phyloP scores from a whole-genome alignment of 2,888 invertebrate genomes.

The Torymus auratus region DNA sequence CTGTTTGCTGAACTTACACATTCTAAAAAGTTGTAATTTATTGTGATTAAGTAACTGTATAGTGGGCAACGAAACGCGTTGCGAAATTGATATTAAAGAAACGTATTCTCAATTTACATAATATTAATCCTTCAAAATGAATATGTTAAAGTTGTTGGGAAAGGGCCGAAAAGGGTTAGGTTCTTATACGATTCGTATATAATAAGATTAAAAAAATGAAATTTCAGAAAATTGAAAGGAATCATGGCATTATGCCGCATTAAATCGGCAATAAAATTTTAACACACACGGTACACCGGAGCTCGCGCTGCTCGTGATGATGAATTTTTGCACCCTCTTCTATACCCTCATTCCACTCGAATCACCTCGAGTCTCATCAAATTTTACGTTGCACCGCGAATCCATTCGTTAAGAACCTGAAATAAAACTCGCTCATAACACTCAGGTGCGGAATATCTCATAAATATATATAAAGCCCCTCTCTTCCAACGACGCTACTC shows the following conservation, averaged over 20 bases:
- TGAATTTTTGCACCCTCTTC: conserved; percentile 24
- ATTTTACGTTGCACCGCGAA: conserved; percentile 34
- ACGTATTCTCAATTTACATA: too few relatives aligned
- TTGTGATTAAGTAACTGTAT: too few relatives aligned
- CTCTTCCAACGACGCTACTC: too few relatives aligned
- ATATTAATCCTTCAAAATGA: too few relatives aligned
- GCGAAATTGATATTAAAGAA: too few relatives aligned
- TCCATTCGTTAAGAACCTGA: conserved; percentile 20
- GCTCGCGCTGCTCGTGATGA: conserved; percentile 38
- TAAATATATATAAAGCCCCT: conserved; percentile 27
- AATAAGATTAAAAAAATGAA: conserved; percentile 19
- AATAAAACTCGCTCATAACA: conserved; percentile 43
- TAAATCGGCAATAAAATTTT: conserved; percentile 48
- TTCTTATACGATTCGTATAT: neutral
- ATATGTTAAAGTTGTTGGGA: too few relatives aligned
- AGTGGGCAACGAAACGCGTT: too few relatives aligned
- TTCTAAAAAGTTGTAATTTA: too few relatives aligned
- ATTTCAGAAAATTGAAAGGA: conserved; percentile 32
- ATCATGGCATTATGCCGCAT: conserved; percentile 18
- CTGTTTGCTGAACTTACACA: too few relatives aligned
- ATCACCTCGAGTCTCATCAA: conserved; percentile 17
- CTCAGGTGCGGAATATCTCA: conserved; percentile 10
- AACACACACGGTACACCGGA: conserved; percentile 23
- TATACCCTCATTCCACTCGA: neutral
- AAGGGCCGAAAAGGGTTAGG: too few relatives aligned